Evolutionary conservation across 2,888 invertebrate genomes (phyloP), one percentile per base, ranked within the genome.

Genomic region (Ormia ochracea): DNA sequence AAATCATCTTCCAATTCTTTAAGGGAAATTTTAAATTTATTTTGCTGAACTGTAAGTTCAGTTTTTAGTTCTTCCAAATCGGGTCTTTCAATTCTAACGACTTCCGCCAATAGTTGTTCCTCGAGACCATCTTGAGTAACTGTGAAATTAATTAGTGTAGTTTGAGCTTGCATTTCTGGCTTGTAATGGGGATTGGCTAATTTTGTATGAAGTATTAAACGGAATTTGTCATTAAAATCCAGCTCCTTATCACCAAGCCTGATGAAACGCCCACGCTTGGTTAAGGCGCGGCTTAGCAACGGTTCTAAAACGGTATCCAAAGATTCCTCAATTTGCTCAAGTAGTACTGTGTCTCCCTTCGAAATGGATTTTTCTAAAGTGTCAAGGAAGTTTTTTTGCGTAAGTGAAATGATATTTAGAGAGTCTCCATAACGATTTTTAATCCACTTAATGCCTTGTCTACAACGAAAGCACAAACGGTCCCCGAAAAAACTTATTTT

Each of bases 101-200:
- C 98, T 90, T 97, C 97, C 14, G 97, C 98, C 43, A 98, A 90
- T 12, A 98, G 91, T 89, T 98, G 98, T 86, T 98, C 98, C 89
- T 98, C 98, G n/a, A 98, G 91, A 33, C 96, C 98, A 88, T 98
- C 97, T 87, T 93, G 93, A 0, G 98, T 98, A 1, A 98, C 98
- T 0, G 98, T 98, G 85, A 98, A 98, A 90, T 98, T 98, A 82
- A 98, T 98, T 17, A 98, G 92, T 1, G 98, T 98, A 28, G 97
- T 96, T 90, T 98, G 98, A 0, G 98, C 98, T 90, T 98, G 98
- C 93, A 98, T 96, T 90, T 98, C 98, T 0, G 98, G 98, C 87
- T 98, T 97, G 88, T 98, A 98, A 90, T 98, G 98, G 0, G 98
- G 98, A 90, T 98, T 98, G 1, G 96, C 96, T 78, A 98, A 90